Evolutionary conservation across 2,113 vertebrate species (phyloP).

Genomic region (Brachyhypopomus occidentalis): DNA sequence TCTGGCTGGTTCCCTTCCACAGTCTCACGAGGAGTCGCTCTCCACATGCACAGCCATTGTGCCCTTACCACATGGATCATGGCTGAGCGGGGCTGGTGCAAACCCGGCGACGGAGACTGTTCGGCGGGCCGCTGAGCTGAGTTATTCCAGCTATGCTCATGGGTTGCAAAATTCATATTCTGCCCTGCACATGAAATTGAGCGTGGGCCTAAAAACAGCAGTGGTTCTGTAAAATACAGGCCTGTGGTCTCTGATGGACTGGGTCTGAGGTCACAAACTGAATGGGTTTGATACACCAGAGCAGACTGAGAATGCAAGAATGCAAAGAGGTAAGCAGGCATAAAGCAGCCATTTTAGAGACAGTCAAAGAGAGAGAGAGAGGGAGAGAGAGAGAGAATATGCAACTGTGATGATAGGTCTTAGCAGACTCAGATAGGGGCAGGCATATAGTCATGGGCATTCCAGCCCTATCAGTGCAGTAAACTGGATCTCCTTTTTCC

Average conservation of each 20-base stretch:
- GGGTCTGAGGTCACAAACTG: slow-evolving; percentile 48
- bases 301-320: slow-evolving; percentile 41
- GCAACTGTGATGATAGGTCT: slow-evolving; percentile 66
- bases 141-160: slow-evolving; percentile 22
- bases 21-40: slow-evolving; percentile 65
- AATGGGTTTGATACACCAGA: slow-evolving; percentile 55
- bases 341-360: slow-evolving; percentile 26
- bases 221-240: slow-evolving; percentile 44
- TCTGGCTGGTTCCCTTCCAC: slow-evolving; percentile 56
- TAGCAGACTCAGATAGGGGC: slow-evolving; percentile 74
- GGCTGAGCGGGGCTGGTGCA: slow-evolving; percentile 58
- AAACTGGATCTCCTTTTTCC: slow-evolving; percentile 80
- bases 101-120: slow-evolving; percentile 56
- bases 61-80: slow-evolving; percentile 63
- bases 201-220: slow-evolving; percentile 41
- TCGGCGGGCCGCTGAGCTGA: slow-evolving; percentile 43
- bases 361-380: neutral
- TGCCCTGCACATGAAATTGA: slow-evolving; percentile 48
- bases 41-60: slow-evolving; percentile 54
- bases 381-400: slow-evolving; percentile 40
- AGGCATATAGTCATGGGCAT: slow-evolving; percentile 71
- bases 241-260: slow-evolving; percentile 30
- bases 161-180: slow-evolving; percentile 53
- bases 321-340: neutral
- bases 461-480: slow-evolving; percentile 80